Evolutionary conservation across 1,140 invertebrate species (phyloP).

Genomic region (Zophobas morio): DNA sequence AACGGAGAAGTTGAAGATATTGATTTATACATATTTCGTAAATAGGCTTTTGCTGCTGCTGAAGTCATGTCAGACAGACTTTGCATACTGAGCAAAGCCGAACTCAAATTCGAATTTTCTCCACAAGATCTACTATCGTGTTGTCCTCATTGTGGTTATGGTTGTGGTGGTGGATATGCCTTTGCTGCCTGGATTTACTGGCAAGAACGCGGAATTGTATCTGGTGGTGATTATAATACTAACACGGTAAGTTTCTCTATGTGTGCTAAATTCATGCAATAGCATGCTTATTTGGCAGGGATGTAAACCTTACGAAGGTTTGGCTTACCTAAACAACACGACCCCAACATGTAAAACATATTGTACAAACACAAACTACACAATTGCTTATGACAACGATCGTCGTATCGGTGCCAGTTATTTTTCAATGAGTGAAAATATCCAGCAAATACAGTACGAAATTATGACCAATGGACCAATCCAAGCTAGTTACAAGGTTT

Average conservation of each 20-base stretch:
- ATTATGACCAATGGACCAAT: conserved; percentile 92
- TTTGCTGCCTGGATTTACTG: background rate
- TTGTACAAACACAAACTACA: background rate
- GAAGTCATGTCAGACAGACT: conserved; percentile 37
- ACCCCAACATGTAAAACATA: background rate
- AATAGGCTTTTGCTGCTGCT: conserved; percentile 35
- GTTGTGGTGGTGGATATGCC: conserved; percentile 3
- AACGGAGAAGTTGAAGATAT: background rate
- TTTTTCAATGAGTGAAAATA: background rate
- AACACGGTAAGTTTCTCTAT: background rate
- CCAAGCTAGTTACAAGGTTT: conserved; percentile 91
- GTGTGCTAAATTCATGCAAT: background rate
- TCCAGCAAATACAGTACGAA: conserved; percentile 82
- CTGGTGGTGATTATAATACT: background rate
- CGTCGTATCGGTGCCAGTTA: background rate
- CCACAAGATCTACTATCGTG: conserved; percentile 41
- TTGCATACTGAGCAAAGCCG: conserved; percentile 9
- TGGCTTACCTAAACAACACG: background rate
- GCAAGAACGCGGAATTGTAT: background rate
- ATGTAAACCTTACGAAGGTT: background rate
- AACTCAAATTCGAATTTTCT: conserved; percentile 26
- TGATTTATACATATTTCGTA: background rate
- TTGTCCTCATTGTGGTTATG: conserved; percentile 9
- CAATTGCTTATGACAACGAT: background rate
- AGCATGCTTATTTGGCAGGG: background rate